phyloP scores from a whole-genome alignment of 1,140 invertebrate species.

The Trichogramma pretiosum region DNA sequence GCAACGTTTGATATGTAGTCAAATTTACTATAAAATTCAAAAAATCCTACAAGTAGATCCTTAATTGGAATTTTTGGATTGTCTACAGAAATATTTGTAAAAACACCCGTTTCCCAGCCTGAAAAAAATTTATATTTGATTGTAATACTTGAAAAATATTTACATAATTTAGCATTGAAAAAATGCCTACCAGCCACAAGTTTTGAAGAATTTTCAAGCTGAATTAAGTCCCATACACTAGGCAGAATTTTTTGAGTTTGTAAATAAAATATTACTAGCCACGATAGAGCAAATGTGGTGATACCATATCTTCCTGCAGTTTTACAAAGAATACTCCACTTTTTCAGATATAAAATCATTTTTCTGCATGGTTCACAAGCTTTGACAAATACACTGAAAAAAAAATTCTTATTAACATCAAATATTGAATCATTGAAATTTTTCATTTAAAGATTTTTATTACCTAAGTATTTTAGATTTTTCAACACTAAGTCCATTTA shows the following conservation, averaged over 20 bases:
- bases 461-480: slow-evolving; percentile 45
- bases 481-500: slow-evolving; percentile 45
- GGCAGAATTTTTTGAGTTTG: slow-evolving; percentile 24
- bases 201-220: slow-evolving; percentile 11
- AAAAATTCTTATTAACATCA: not conserved
- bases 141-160: not conserved
- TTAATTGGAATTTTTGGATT: slow-evolving; percentile 21
- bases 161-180: not conserved
- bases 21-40: slow-evolving; percentile 41
- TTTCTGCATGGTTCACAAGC: slow-evolving; percentile 30
- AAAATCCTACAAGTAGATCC: slow-evolving; percentile 43
- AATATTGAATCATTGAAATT: not conserved
- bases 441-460: slow-evolving; percentile 4
- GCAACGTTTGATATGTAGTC: slow-evolving; percentile 38
- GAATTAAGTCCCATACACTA: slow-evolving; percentile 23
- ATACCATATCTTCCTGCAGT: slow-evolving; percentile 12
- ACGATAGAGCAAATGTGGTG: slow-evolving; percentile 19
- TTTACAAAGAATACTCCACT: slow-evolving; percentile 33
- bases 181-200: slow-evolving; percentile 19
- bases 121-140: not conserved
- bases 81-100: not conserved
- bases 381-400: slow-evolving; percentile 33
- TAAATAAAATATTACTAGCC: slow-evolving; percentile 27
- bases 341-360: slow-evolving; percentile 40
- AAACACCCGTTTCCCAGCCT: slow-evolving; percentile 17